Conservation (phyloP, 2,888 invertebrate genomes). For the Tupiocoris notatus region DNA sequence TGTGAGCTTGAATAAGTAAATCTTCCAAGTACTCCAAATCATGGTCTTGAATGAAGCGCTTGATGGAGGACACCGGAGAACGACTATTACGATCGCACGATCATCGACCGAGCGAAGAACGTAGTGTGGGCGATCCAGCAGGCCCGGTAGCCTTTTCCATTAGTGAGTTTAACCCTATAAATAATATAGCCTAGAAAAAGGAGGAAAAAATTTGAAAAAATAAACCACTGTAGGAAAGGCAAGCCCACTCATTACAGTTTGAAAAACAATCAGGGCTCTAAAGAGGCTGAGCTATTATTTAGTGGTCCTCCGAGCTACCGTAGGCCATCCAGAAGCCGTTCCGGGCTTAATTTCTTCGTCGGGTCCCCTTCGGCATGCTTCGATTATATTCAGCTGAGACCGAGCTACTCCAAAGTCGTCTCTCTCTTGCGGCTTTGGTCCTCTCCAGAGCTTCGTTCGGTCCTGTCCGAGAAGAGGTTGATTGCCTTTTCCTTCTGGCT, state of each 20-base stretch:
- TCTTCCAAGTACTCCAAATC: too few relatives aligned
- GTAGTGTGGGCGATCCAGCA: slow-evolving; percentile 36
- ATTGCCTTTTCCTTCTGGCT: slow-evolving; percentile 36
- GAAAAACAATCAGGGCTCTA: slow-evolving; percentile 43
- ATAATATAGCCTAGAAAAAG: slow-evolving; percentile 20
- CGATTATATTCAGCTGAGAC: slow-evolving; percentile 38
- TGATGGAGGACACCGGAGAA: background rate
- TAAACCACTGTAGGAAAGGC: slow-evolving; percentile 11
- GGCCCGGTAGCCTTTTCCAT: slow-evolving; percentile 43
- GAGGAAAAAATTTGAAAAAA: slow-evolving; percentile 18
- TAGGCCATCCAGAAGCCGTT: slow-evolving; percentile 34
- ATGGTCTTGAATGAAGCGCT: too few relatives aligned
- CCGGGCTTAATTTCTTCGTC: slow-evolving; percentile 32
- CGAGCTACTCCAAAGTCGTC: background rate
- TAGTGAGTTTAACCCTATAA: slow-evolving; percentile 44
- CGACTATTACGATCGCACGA: background rate
- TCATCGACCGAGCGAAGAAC: background rate
- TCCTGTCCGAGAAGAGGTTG: slow-evolving; percentile 12
- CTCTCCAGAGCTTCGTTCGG: too few relatives aligned
- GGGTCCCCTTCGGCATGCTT: slow-evolving; percentile 21
- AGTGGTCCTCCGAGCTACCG: slow-evolving; percentile 35
- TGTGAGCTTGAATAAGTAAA: background rate
- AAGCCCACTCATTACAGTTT: slow-evolving; percentile 43
- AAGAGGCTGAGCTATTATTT: slow-evolving; percentile 42
- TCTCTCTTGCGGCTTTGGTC: background rate